Evolutionary conservation across 2,113 vertebrate species (phyloP), one percentile per base, ranked within the genome.

Genomic region (Ctenodactylus gundi): DNA sequence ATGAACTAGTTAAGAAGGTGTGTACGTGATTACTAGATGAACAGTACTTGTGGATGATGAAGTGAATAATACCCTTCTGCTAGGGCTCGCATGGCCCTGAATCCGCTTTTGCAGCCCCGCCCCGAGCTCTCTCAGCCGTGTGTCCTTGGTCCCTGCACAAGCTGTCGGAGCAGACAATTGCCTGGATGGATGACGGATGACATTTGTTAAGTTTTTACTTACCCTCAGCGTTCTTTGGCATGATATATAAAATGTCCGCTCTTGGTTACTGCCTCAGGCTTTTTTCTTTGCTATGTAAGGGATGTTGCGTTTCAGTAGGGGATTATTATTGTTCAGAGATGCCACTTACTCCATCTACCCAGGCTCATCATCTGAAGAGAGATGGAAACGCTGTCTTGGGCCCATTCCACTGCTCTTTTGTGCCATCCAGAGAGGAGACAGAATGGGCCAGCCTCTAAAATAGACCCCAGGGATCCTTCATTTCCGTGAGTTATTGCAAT

Each of bases 131-230:
- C 18, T n/a, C 51, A 87, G 51, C 55, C 81, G 5, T 41, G 46
- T 82, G 90, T 93, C 90, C 81, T 96, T 97, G 90, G 84, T 94
- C 49, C 49, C 65, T 91, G 65, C 20, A 3, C 67, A 93, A 93
- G 15, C 81, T 94, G 92, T 90, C 87, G 93, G 80, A 93, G 20
- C 49, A 96, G 84, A 96, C 92, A 92, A 85, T 92, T 95, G 87
- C 65, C 34, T 87, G 36, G 70, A 96, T 93, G 55, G 70, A 88
- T 94, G 96, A 96, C 94, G 77, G 72, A 96, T 96, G 92, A 67
- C 83, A 68, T 68, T 86, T 76, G 60, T 90, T 49, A 94, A 87
- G 86, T 86, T 90, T 94, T 94, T 82, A 93, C 93, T 96, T 96
- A 95, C 87, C 92, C 90, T 95, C 81, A 88, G 88, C 10, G 0